Percentiles rank a stretch among this genome's conserved stretches.
Conservation (phyloP, 1,140 invertebrate species). For the Drosophila pruinosa region DNA sequence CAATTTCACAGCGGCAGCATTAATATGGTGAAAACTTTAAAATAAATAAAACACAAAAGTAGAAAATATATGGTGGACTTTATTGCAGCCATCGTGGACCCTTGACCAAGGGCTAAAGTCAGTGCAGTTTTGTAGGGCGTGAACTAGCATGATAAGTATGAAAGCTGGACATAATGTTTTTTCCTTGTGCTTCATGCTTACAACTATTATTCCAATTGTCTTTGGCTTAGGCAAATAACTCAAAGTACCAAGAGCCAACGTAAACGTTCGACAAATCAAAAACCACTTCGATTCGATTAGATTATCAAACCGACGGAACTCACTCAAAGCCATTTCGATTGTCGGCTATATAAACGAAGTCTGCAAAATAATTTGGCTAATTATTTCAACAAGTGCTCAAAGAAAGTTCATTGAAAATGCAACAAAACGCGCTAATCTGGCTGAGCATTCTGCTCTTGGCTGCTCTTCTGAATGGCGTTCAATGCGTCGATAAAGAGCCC, state of each 20-base stretch:
- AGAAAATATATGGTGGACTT: neutral
- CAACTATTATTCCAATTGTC: no score
- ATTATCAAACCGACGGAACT: constrained; percentile 21
- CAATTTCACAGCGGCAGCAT: neutral
- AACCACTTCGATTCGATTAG: constrained; percentile 40
- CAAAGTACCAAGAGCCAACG: neutral
- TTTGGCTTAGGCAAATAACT: neutral
- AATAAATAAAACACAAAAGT: neutral
- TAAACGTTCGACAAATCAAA: constrained; percentile 18
- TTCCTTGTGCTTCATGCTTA: no score
- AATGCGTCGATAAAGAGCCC: constrained; percentile 21
- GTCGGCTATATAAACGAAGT: constrained; percentile 58
- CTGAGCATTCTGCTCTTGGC: constrained; percentile 41
- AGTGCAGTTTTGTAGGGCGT: neutral
- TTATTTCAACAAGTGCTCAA: constrained; percentile 7
- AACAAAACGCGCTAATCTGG: constrained; percentile 26
- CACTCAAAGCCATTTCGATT: constrained; percentile 24
- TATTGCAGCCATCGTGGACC: no score
- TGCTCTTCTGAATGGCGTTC: neutral
- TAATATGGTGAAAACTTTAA: neutral
- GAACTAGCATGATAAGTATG: no score
- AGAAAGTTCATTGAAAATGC: constrained; percentile 39
- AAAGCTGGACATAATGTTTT: no score
- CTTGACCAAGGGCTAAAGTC: neutral
- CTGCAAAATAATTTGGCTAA: neutral